phyloP scores from a whole-genome alignment of 2,113 vertebrate genomes.

The Coryphaenoides rupestris region DNA sequence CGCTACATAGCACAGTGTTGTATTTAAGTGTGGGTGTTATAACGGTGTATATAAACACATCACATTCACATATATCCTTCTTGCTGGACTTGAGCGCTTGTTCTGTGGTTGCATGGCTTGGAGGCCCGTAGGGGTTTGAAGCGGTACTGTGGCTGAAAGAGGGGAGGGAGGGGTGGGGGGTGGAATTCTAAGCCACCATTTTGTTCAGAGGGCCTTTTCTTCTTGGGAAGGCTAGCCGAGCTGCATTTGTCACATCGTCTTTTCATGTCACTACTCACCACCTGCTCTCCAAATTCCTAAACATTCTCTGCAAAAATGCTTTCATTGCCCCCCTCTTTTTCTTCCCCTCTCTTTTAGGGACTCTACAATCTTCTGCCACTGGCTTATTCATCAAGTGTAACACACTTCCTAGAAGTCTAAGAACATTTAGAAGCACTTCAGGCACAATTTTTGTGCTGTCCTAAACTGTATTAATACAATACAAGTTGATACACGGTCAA shows the following conservation, averaged over 20 bases:
- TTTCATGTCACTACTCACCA: conserved; percentile 77
- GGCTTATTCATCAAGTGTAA: not conserved
- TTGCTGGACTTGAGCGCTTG: no score
- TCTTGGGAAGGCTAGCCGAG: conserved; percentile 47
- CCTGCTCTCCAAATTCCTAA: conserved; percentile 77
- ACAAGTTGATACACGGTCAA: not conserved
- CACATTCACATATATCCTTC: no score
- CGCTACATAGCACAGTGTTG: no score
- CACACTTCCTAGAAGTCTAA: not conserved
- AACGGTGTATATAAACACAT: no score
- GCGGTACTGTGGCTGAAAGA: not conserved
- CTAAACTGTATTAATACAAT: no score
- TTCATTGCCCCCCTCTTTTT: conserved; percentile 20
- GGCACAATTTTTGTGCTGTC: no score
- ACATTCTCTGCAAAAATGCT: conserved; percentile 67
- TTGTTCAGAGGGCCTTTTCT: conserved; percentile 52
- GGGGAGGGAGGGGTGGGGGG: conserved; percentile 26
- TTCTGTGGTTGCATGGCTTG: conserved; percentile 20
- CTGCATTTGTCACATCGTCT: conserved; percentile 73
- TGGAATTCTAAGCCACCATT: conserved; percentile 59
- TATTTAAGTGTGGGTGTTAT: no score
- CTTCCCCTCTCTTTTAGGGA: conserved; percentile 11
- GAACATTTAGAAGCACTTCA: not conserved
- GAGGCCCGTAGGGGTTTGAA: not conserved
- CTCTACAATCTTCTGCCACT: not conserved